Evolutionary conservation across 2,888 invertebrate genomes (phyloP), one percentile per base, ranked within the genome.

Genomic region (Lasioglossum zephyrum): DNA sequence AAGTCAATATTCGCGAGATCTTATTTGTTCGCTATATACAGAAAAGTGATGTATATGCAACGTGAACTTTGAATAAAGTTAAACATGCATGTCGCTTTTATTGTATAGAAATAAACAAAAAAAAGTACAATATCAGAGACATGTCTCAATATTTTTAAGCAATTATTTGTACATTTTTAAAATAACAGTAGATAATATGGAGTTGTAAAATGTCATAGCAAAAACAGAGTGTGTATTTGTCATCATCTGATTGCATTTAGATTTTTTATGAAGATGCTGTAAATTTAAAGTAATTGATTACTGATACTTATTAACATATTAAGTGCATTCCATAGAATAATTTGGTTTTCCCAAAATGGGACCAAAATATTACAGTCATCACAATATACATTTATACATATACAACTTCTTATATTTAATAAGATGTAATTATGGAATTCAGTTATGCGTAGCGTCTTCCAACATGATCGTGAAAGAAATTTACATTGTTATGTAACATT

Each of bases 371-470:
- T 77, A 53, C n/a, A 70, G 13, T 77, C 22, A 83, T 86, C 44
- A 73, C 44, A 73, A 74, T 80, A 85, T 84, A 53, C 75, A 63
- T 63, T 87, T 79, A 44, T n/a, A 73, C n/a, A 26, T 60, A 36
- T 53, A 41, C 1, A 81, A 16, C 16, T 70, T 47, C 39, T 82
- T 82, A 70, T 18, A 70, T 81, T 88, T 78, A 81, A 73, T 36
- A 13, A 70, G n/a, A 73, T 81, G 26, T 84, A 78, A 81, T 84
- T 79, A 66, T 76, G 79, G 47, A 66, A 82, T 47, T 79, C 66
- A 79, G 76, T 86, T 87, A 60, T 78, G 44, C 79, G 39, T 81
- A 83, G 81, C n/a, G 87, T 90, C 90, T 90, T 90, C 88, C 87
- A 84, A 74, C 72, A 47, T 76, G 41, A 81, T 74, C 81, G 36